Evolutionary conservation across 2,888 invertebrate species (phyloP).

Genomic region (Torymus aiolomorphi): DNA sequence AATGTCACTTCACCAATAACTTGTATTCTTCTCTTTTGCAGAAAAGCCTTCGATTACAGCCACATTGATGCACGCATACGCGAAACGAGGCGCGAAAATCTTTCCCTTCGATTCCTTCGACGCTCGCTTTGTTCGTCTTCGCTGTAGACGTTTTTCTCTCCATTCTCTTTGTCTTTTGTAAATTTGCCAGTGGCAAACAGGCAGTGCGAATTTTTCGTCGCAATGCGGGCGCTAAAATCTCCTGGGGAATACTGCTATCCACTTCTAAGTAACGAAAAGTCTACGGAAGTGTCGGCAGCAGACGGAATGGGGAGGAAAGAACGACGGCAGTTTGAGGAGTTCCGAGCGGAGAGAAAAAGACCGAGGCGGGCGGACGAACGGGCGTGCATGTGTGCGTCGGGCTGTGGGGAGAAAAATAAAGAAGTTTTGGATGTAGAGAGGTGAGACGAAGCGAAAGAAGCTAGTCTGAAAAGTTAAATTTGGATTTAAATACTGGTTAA

Average conservation of each 20-base stretch:
- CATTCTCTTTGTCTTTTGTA: background rate
- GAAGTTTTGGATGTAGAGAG: too few relatives aligned
- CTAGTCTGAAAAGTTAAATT: too few relatives aligned
- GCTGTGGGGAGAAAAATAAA: too few relatives aligned
- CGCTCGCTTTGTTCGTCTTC: background rate
- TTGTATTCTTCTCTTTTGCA: too few relatives aligned
- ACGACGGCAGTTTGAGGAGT: background rate
- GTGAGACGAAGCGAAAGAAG: too few relatives aligned
- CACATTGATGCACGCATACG: too few relatives aligned
- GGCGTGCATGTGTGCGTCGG: too few relatives aligned
- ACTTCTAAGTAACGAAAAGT: conserved; percentile 10
- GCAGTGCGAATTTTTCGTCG: background rate
- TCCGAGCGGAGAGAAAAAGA: background rate
- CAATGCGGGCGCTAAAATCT: conserved; percentile 9
- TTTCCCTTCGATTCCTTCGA: background rate
- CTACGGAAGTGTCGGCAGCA: background rate
- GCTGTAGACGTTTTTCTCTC: background rate
- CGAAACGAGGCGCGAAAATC: background rate
- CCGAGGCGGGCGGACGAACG: too few relatives aligned
- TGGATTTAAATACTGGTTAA: too few relatives aligned
- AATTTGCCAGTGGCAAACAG: conserved; percentile 14
- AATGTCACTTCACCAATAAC: too few relatives aligned
- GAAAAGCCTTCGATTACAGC: too few relatives aligned
- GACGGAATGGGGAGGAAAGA: background rate
- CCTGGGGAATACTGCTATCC: background rate